Percentiles rank a stretch among this genome's conserved stretches.
These are phyloP conservation scores for Rhopilema esculentum DNA, from an alignment of 30 jellyfish, hydroid and myxozoan genomes.

Conservation along the genomic window DNA sequence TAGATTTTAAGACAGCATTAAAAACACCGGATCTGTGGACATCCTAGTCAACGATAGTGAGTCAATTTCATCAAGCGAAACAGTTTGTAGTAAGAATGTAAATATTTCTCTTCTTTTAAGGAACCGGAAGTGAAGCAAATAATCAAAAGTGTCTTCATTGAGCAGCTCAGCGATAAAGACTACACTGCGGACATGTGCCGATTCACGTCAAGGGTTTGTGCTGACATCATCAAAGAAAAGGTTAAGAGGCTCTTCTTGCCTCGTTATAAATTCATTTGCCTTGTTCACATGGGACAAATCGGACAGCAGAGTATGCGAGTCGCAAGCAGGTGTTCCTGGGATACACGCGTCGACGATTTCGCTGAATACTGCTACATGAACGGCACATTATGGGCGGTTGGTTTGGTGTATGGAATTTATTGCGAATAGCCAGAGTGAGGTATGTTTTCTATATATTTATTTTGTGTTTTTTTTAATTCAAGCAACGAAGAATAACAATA, in stretches of 20 bases:
- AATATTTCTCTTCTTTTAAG: slow-evolving; percentile 27
- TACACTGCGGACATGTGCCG: slow-evolving; percentile 73
- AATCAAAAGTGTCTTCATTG: slow-evolving; percentile 50
- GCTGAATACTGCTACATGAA: slow-evolving; percentile 57
- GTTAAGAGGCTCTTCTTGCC: slow-evolving; percentile 71
- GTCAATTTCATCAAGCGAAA: background rate
- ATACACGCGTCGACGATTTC: slow-evolving; percentile 63
- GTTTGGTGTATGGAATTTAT: slow-evolving; percentile 69
- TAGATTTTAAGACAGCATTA: too few species aligned
- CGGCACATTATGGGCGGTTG: slow-evolving; percentile 76
- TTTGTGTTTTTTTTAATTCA: background rate
- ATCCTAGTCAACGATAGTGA: too few species aligned
- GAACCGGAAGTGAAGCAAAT: slow-evolving; percentile 62
- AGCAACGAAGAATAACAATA: background rate
- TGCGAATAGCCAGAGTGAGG: slow-evolving; percentile 47
- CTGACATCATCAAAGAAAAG: slow-evolving; percentile 63
- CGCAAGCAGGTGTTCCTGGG: slow-evolving; percentile 88
- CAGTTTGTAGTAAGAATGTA: background rate
- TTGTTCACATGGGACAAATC: slow-evolving; percentile 72
- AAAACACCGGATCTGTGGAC: too few species aligned
- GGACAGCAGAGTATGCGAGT: slow-evolving; percentile 67
- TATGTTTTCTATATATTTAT: slow-evolving; percentile 8
- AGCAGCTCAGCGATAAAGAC: slow-evolving; percentile 45
- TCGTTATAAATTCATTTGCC: slow-evolving; percentile 67
- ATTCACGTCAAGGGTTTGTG: slow-evolving; percentile 40